phyloP scores from a whole-genome alignment of 2,113 vertebrate genomes.

The Enhydra lutris region DNA sequence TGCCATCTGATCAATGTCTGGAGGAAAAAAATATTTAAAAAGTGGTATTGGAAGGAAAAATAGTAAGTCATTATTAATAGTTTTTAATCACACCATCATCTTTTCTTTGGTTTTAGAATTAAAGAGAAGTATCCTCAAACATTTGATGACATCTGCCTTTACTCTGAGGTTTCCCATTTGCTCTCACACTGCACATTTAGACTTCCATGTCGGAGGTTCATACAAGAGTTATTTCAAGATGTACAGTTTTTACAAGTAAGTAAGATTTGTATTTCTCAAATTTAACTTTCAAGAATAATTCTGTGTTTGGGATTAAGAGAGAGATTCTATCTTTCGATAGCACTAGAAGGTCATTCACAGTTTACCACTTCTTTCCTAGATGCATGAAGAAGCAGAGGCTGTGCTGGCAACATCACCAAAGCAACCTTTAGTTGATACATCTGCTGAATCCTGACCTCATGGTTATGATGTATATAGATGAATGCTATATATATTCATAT shows the following conservation, averaged over 20 bases:
- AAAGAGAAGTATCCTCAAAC: constrained; percentile 99
- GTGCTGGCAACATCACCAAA: constrained; percentile 89
- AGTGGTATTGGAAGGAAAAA: not conserved
- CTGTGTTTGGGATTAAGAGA: constrained; percentile 5
- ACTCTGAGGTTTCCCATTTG: constrained; percentile 97
- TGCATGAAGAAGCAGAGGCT: constrained; percentile 97
- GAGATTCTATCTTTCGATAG: not conserved
- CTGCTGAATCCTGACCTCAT: constrained; percentile 90
- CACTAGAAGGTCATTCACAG: not conserved
- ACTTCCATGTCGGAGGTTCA: constrained; percentile 95
- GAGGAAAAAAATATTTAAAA: not conserved
- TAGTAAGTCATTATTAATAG: not conserved
- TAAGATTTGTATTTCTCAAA: not conserved
- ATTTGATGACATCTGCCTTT: constrained; percentile 98
- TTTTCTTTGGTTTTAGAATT: constrained; percentile 85
- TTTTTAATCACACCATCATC: not conserved
- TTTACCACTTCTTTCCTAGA: constrained; percentile 79
- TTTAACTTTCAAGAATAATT: not conserved
- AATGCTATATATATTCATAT: constrained; percentile 26
- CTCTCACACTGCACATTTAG: constrained; percentile 96
- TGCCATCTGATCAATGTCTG: not conserved
- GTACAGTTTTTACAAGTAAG: constrained; percentile 97
- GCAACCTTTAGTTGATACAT: constrained; percentile 82
- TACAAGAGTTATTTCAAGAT: constrained; percentile 99
- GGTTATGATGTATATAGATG: constrained; percentile 21